These are phyloP conservation scores for Odocoileus hemionus DNA, from an alignment of 2,113 vertebrate genomes.

Conservation along the genomic window DNA sequence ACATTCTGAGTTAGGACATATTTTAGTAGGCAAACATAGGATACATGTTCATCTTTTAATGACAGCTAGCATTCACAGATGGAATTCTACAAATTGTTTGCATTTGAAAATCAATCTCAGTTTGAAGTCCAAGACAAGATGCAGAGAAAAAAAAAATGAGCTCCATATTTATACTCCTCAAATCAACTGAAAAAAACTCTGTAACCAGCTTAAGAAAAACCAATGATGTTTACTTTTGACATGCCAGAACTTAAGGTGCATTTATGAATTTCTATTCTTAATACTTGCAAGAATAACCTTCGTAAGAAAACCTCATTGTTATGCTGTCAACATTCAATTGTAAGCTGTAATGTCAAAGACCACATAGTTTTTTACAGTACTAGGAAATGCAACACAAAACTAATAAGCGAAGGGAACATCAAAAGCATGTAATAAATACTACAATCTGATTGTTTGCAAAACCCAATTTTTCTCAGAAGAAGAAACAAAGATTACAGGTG, in stretches of 20 bases:
- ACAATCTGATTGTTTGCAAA: constrained; percentile 53
- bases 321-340: neutral
- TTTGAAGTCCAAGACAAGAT: neutral
- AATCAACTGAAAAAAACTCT: neutral
- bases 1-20: neutral
- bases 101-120: constrained; percentile 2
- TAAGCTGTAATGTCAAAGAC: constrained; percentile 20
- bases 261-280: constrained; percentile 8
- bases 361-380: neutral
- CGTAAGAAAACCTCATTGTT: neutral
- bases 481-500: constrained; percentile 56
- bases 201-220: neutral
- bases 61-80: neutral
- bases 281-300: neutral
- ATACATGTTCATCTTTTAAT: neutral
- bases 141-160: neutral
- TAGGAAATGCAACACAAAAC: neutral
- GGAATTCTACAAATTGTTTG: neutral
- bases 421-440: neutral
- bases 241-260: neutral
- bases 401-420: neutral
- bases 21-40: neutral
- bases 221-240: neutral
- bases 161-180: neutral
- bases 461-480: neutral